phyloP scores from a whole-genome alignment of 2,888 invertebrate species.

The Ennomos fuscantarius region DNA sequence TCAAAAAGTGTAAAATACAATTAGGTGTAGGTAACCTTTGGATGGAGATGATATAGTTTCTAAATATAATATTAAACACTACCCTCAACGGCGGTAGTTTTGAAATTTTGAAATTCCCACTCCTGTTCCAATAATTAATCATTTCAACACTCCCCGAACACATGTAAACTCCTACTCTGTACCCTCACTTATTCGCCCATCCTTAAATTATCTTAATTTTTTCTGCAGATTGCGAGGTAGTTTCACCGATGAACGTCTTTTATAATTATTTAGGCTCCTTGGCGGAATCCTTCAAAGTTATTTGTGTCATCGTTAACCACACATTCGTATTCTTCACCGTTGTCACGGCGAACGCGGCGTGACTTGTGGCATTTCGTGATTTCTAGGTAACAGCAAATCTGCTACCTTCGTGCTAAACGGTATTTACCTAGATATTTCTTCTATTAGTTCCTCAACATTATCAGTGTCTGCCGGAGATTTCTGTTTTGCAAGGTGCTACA shows the following conservation, averaged over 20 bases:
- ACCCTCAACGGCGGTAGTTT: too few species aligned
- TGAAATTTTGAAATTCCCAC: too few species aligned
- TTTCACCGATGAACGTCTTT: background rate
- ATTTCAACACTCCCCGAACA: too few species aligned
- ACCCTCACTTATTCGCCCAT: too few species aligned
- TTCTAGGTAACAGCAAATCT: slow-evolving; percentile 12
- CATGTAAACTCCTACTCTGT: too few species aligned
- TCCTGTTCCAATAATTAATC: too few species aligned
- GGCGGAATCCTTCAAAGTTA: slow-evolving; percentile 10
- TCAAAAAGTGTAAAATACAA: too few species aligned
- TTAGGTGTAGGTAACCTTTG: too few species aligned
- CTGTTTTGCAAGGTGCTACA: background rate
- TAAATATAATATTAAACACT: too few species aligned
- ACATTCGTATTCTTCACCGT: slow-evolving; percentile 18
- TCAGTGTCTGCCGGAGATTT: slow-evolving; percentile 2
- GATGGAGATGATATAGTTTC: too few species aligned
- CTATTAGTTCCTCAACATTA: slow-evolving; percentile 11
- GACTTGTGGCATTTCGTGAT: slow-evolving; percentile 35
- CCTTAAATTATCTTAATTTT: too few species aligned
- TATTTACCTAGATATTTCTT: slow-evolving; percentile 5
- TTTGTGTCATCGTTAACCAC: slow-evolving; percentile 23
- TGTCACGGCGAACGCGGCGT: slow-evolving; percentile 23
- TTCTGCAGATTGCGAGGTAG: too few species aligned
- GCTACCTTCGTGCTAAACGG: slow-evolving; percentile 14
- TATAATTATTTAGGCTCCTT: background rate